Conservation (phyloP, 2,888 invertebrate genomes). For the Hirtodrosophila duncani region DNA sequence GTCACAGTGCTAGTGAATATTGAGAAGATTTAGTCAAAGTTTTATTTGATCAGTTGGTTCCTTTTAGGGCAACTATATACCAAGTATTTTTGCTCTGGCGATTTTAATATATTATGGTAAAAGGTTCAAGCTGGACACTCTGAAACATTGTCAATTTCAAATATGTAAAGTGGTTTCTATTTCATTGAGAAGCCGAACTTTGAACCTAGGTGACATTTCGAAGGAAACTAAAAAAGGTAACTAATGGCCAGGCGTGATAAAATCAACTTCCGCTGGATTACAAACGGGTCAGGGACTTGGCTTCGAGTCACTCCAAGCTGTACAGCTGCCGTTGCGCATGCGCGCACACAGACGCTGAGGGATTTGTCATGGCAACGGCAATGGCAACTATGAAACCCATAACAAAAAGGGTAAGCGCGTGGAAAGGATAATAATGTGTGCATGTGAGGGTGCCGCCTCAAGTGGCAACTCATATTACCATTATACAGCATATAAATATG, state of each 20-base stretch:
- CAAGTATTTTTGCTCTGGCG: too few relatives aligned
- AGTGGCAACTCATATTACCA: constrained; percentile 26
- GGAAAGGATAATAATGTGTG: constrained; percentile 45
- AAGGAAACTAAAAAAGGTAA: constrained; percentile 38
- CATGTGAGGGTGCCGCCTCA: not conserved
- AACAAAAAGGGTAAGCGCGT: constrained; percentile 18
- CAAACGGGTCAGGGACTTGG: constrained; percentile 23
- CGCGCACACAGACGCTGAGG: constrained; percentile 52
- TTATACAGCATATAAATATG: constrained; percentile 8
- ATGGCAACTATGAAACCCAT: constrained; percentile 25
- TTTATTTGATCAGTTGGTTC: too few relatives aligned
- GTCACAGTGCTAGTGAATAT: too few relatives aligned
- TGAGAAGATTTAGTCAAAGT: too few relatives aligned
- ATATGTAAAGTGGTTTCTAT: constrained; percentile 9
- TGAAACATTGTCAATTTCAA: too few relatives aligned
- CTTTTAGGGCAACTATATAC: too few relatives aligned
- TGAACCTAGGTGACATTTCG: constrained; percentile 6
- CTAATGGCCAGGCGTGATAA: constrained; percentile 65
- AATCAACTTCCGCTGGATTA: constrained; percentile 68
- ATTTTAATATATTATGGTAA: too few relatives aligned
- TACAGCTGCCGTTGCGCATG: constrained; percentile 65
- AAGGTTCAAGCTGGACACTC: too few relatives aligned
- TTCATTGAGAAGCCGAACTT: constrained; percentile 15
- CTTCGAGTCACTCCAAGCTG: constrained; percentile 17
- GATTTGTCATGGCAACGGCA: constrained; percentile 45